Conservation (phyloP, 2,888 invertebrate genomes). For the Stenotaenia linearis region DNA sequence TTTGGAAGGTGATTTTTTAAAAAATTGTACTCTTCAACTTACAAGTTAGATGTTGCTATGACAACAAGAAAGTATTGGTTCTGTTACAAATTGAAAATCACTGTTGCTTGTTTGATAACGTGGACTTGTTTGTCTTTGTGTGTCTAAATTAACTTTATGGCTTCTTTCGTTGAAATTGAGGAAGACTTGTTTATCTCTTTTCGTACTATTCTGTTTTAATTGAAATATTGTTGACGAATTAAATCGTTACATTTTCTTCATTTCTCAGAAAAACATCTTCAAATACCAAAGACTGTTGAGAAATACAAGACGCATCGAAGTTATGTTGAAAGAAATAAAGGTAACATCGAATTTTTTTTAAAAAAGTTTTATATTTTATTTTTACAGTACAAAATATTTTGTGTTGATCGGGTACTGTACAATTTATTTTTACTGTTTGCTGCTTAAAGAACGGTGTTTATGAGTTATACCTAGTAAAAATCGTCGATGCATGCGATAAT, state of each 20-base stretch:
- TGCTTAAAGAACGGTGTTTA: too few relatives aligned
- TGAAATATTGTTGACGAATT: not conserved
- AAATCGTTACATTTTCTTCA: not conserved
- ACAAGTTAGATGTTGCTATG: not conserved
- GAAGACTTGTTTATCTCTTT: not conserved
- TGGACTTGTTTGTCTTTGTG: not conserved
- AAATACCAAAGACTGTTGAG: constrained; percentile 65
- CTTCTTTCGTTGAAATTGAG: not conserved
- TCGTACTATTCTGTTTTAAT: not conserved
- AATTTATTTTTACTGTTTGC: too few relatives aligned
- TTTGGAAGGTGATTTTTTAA: constrained; percentile 63
- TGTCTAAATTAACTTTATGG: not conserved
- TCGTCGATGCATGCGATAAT: too few relatives aligned
- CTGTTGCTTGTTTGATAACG: not conserved
- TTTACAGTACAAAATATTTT: too few relatives aligned
- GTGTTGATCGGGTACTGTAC: too few relatives aligned
- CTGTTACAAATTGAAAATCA: not conserved
- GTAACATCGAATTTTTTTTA: constrained; percentile 47
- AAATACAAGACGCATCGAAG: constrained; percentile 62
- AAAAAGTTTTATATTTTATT: constrained; percentile 28
- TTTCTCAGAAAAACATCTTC: constrained; percentile 63
- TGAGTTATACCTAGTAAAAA: too few relatives aligned
- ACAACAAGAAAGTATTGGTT: not conserved
- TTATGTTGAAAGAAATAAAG: constrained; percentile 69
- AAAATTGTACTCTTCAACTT: not conserved